A percentile compares a stretch with the other conserved stretches of the same genome.
phyloP scores from a whole-genome alignment of 2,797 vertebrate genomes.

The Chrysocyon brachyurus region DNA sequence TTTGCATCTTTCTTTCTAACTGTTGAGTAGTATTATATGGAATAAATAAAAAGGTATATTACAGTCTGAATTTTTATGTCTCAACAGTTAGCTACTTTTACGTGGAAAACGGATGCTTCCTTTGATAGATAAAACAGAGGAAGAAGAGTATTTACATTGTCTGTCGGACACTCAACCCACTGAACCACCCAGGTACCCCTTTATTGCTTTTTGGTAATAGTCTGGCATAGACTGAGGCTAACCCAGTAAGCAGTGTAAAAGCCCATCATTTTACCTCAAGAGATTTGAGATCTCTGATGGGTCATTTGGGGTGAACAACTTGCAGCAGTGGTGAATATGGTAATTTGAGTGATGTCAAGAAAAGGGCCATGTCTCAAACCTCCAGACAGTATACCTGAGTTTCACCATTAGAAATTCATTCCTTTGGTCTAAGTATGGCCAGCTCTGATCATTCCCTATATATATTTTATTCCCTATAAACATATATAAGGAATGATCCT shows the following conservation, averaged over 20 bases:
- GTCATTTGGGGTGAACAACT: not conserved
- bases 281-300: not conserved
- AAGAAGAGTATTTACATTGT: not conserved
- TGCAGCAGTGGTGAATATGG: not conserved
- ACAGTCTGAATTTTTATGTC: not conserved
- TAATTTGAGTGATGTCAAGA: not conserved
- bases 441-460: not conserved
- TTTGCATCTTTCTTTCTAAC: slow-evolving; percentile 7
- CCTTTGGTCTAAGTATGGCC: not conserved
- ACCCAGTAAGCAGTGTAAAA: not conserved
- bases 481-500: no score
- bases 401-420: not conserved
- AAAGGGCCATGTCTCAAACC: not conserved
- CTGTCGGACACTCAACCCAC: not conserved
- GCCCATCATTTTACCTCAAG: not conserved
- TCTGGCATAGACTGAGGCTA: not conserved
- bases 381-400: not conserved
- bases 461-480: no score
- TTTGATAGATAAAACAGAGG: not conserved
- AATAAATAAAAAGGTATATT: slow-evolving; percentile 9
- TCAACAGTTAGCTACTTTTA: slow-evolving; percentile 22
- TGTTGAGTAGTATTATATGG: not conserved
- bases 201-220: not conserved
- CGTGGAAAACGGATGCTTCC: not conserved
- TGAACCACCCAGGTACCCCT: not conserved